Evolutionary conservation across 2,797 vertebrate species (phyloP), one percentile per base, ranked within the genome.

Genomic region (Sebastes hopkinsi): DNA sequence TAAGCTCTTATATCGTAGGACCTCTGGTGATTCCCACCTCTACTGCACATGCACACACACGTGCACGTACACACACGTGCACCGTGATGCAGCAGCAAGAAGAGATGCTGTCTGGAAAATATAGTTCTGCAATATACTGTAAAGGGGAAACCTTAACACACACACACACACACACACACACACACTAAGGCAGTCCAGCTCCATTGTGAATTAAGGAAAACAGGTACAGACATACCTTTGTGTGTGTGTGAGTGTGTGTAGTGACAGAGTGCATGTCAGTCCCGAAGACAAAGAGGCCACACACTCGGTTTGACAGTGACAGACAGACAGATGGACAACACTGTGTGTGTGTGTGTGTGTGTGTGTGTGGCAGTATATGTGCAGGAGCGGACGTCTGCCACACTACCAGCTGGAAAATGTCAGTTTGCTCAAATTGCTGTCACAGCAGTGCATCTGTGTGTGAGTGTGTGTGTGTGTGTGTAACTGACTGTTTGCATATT

Each of bases 341-440:
- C 16, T 32, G 64, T 69, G 46, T 75, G 79, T 30, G 64, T 69
- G 46, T 75, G 14, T 42, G 38, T 42, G 29, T 30, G 62, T 75
- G 14, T 69, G 46, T 75, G 42, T 46, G 42, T 46, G 29, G 64
- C 54, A 65, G 71, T 76, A 59, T 82, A 34, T 83, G 78, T 77
- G 82, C 72, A 84, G 74, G 23, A 82, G 77, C 36, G 36, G 77
- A 83, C 59, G 75, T 87, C 90, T 94, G 92, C 79, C 87, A 92
- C 87, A 70, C 70, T 76, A 92, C 88, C 93, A 92, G 92, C 92
- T 91, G 92, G 89, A 89, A 90, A 90, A 90, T 74, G 73, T 94
- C 92, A 91, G 85, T 91, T 91, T 88, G 72, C 86, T 87, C 59
- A 54, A 86, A 75, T 84, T 60, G 78, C 90, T 90, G 91, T 92